Evolutionary conservation across 23 tunicate species (phyloP).

Genomic region (Diplosoma virens): DNA sequence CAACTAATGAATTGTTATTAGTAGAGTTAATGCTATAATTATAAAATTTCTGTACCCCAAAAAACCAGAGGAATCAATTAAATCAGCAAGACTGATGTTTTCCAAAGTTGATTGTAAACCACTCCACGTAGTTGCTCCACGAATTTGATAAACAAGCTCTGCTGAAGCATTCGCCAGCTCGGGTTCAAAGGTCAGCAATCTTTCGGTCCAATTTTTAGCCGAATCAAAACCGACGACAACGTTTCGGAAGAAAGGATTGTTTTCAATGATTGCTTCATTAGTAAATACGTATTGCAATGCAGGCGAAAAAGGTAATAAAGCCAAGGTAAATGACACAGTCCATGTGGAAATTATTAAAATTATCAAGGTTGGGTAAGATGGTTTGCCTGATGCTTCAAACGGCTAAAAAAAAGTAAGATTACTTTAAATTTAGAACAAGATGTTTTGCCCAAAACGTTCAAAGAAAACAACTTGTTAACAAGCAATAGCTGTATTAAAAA

Average conservation of each 20-base stretch:
- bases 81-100: not conserved
- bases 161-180: not conserved
- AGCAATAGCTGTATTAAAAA: too few species aligned
- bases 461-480: too few species aligned
- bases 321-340: constrained; percentile 8
- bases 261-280: constrained; percentile 11
- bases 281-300: constrained; percentile 5
- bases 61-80: not conserved
- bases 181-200: constrained; percentile 9
- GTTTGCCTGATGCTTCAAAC: constrained; percentile 27
- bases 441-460: too few species aligned
- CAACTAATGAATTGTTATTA: too few species aligned
- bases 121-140: not conserved
- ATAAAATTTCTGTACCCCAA: too few species aligned
- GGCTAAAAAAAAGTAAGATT: constrained; percentile 50
- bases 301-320: constrained; percentile 31
- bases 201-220: constrained; percentile 23
- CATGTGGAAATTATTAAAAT: constrained; percentile 6
- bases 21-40: too few species aligned
- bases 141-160: not conserved
- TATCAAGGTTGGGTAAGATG: not conserved
- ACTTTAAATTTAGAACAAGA: too few species aligned
- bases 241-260: constrained; percentile 27
- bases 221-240: constrained; percentile 17
- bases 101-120: not conserved